These are phyloP conservation scores for Pipistrellus nathusii DNA, from an alignment of 2,797 vertebrate genomes.

Conservation along the genomic window DNA sequence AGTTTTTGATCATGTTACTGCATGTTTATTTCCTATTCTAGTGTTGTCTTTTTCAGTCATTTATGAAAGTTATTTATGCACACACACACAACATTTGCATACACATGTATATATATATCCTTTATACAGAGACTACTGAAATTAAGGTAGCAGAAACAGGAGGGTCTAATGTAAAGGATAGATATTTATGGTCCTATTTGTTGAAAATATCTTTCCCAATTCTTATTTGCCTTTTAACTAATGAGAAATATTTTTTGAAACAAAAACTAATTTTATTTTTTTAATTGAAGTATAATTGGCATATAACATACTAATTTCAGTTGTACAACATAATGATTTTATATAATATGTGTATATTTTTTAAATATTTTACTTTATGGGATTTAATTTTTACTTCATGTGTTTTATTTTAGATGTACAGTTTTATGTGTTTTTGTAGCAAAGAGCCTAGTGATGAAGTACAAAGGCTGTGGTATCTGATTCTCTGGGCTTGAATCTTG, in stretches of 20 bases:
- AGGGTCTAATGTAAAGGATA: not conserved
- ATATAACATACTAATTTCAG: not conserved
- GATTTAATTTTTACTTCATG: not conserved
- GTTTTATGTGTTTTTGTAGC: not conserved
- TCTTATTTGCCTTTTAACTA: not conserved
- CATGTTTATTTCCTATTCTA: not conserved
- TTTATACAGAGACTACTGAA: not conserved
- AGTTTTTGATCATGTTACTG: conserved; percentile 11
- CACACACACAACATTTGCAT: not conserved
- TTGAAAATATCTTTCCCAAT: conserved; percentile 22
- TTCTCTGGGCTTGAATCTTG: not conserved
- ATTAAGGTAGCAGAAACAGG: not conserved
- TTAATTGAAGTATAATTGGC: not conserved
- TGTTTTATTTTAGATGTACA: not conserved
- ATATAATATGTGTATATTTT: no score
- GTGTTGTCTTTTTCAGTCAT: not conserved
- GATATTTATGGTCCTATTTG: not conserved
- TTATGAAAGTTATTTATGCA: not conserved
- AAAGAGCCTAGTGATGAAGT: not conserved
- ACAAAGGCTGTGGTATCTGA: not conserved
- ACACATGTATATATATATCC: not conserved
- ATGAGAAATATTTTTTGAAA: not conserved
- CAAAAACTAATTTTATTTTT: no score
- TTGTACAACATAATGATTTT: not conserved
- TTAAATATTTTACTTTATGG: not conserved